phyloP scores from a whole-genome alignment of 2,888 invertebrate genomes.

The Agrotis ipsilon region DNA sequence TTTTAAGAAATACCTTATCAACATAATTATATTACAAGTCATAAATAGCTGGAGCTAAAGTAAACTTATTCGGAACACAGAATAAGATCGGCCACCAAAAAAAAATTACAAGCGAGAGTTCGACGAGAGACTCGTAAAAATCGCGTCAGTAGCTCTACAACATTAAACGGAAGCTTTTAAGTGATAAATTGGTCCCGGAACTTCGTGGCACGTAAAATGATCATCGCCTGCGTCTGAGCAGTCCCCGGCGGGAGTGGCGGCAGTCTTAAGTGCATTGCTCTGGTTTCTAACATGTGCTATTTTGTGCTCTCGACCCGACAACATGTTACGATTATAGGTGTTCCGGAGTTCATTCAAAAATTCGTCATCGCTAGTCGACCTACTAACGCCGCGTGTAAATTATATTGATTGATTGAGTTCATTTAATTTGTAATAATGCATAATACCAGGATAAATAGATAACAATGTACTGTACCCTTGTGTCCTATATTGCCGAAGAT shows the following conservation, averaged over 20 bases:
- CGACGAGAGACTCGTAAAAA: conserved; percentile 76
- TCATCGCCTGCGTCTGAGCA: conserved; percentile 81
- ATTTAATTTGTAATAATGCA: conserved; percentile 16
- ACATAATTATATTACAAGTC: background rate
- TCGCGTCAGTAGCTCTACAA: conserved; percentile 73
- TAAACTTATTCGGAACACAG: conserved; percentile 5
- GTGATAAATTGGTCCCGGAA: conserved; percentile 90
- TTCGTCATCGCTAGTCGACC: conserved; percentile 48
- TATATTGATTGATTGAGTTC: conserved; percentile 25
- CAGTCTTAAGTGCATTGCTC: conserved; percentile 84
- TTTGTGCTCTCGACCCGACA: conserved; percentile 56
- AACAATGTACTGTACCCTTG: conserved; percentile 29
- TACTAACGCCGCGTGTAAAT: conserved; percentile 19
- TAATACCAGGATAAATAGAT: conserved; percentile 25
- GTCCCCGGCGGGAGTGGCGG: conserved; percentile 70
- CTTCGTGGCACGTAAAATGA: conserved; percentile 87
- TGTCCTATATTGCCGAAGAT: conserved; percentile 39
- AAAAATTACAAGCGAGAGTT: conserved; percentile 72
- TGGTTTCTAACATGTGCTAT: conserved; percentile 75
- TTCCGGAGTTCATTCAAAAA: conserved; percentile 69
- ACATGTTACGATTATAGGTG: conserved; percentile 48
- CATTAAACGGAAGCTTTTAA: conserved; percentile 88
- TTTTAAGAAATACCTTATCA: background rate
- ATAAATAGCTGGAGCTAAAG: background rate
- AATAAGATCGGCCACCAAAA: conserved; percentile 46